Conservation (phyloP, 2,113 vertebrate species). For the Bos javanicus region DNA sequence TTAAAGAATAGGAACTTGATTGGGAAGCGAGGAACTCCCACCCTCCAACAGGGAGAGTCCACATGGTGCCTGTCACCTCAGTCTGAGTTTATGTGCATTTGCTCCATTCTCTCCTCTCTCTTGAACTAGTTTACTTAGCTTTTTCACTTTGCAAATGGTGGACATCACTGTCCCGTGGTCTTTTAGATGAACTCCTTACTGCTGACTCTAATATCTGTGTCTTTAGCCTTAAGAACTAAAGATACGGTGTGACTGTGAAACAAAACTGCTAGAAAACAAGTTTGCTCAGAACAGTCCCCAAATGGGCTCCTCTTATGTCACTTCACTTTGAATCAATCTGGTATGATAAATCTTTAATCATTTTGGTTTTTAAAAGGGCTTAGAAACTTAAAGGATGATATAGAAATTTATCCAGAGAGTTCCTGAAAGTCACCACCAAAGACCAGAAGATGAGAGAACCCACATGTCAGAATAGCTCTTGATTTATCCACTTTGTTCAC, state of each 20-base stretch:
- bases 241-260: not conserved
- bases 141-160: not conserved
- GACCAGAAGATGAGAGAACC: not conserved
- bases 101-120: not conserved
- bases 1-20: not conserved
- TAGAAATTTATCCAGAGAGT: not conserved
- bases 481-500: not conserved
- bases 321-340: not conserved
- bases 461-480: not conserved
- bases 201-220: not conserved
- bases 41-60: not conserved
- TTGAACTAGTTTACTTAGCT: not conserved
- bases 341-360: not conserved
- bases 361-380: not conserved
- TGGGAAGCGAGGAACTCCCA: not conserved
- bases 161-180: fast-evolving
- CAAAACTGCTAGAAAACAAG: not conserved
- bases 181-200: not conserved
- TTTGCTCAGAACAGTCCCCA: not conserved
- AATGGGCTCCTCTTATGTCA: not conserved
- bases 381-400: not conserved
- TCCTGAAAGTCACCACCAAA: not conserved
- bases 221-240: not conserved
- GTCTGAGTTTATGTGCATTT: not conserved
- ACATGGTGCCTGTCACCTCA: not conserved